Base-by-base conservation (phyloP, 2,797 vertebrate genomes). In the Coregonus ussuriensis region DNA sequence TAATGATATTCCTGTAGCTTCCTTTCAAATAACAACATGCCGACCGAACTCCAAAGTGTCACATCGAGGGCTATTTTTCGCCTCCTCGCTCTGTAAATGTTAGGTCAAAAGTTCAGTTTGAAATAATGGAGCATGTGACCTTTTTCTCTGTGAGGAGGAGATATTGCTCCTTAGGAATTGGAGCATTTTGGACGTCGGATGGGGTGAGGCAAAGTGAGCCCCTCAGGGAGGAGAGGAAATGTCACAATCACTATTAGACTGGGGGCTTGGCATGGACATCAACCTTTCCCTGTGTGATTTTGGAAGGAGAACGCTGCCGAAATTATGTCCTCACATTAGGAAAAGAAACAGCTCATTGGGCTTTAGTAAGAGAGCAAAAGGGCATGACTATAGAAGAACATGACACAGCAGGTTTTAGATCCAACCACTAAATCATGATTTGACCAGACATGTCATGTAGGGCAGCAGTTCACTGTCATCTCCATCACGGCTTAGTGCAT, bases 51-150 rank as follows among this genome's bases (percentile, higher is more conserved):
- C 85, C 65, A 85, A 84, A 63, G 84, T 77, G 71, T 89, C 86
- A 74, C 84, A 84, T 82, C 85, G 81, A 81, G 80, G 54, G 86
- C 80, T 90, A 88, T 92, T 91, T 92, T 92, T 76, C 82, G 84
- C 88, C 85, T 89, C 85, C 86, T 88, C 66, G 35, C 31, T 68
- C 89, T 85, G 86, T 91, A 94, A 94, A 94, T 91, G 92, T 91
- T 93, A 92, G 92, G 93, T 93, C 90, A 79, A 91, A 91, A 93
- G 93, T 93, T 94, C 91, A 88, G 85, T 89, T 85, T 89, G 89
- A 92, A 93, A 93, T 94, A 93, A 94, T 94, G 89, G 92, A 88
- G 88, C 88, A 79, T 89, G 91, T 94, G 93, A 94, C 93, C 93
- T 95, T 94, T 93, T 89, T 91, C 74, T 85, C 87, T 79, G 78